Evolutionary conservation across 2,888 invertebrate species (phyloP).

Genomic region (Ctenicera cuprea): DNA sequence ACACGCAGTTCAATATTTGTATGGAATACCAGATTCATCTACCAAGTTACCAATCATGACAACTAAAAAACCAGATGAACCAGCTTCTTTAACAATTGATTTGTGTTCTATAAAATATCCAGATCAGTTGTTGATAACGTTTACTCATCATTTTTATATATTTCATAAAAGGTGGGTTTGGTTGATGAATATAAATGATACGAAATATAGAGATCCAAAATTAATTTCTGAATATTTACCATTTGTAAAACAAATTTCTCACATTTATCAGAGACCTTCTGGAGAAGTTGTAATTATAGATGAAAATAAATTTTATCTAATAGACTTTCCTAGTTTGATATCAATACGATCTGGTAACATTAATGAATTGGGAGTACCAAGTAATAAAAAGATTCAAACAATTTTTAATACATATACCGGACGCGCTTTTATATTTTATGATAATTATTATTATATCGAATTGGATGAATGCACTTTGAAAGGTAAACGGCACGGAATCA

Average conservation of each 20-base stretch:
- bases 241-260: background rate
- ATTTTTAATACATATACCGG: slow-evolving; percentile 20
- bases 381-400: slow-evolving; percentile 18
- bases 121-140: too few species aligned
- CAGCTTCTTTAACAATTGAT: too few species aligned
- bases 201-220: background rate
- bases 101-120: too few species aligned
- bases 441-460: slow-evolving; percentile 27
- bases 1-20: too few species aligned
- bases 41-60: too few species aligned
- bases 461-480: slow-evolving; percentile 23
- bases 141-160: too few species aligned
- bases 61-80: too few species aligned
- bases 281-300: slow-evolving; percentile 21
- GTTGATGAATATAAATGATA: too few species aligned
- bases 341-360: slow-evolving; percentile 7
- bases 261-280: background rate
- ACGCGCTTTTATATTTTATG: background rate
- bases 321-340: slow-evolving; percentile 44
- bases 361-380: slow-evolving; percentile 25
- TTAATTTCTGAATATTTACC: background rate
- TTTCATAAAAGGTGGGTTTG: too few species aligned
- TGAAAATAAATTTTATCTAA: slow-evolving; percentile 44
- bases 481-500: slow-evolving; percentile 17
- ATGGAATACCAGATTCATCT: too few species aligned